Base-by-base conservation (phyloP, 2,888 invertebrate genomes). In the Metalampra italica region DNA sequence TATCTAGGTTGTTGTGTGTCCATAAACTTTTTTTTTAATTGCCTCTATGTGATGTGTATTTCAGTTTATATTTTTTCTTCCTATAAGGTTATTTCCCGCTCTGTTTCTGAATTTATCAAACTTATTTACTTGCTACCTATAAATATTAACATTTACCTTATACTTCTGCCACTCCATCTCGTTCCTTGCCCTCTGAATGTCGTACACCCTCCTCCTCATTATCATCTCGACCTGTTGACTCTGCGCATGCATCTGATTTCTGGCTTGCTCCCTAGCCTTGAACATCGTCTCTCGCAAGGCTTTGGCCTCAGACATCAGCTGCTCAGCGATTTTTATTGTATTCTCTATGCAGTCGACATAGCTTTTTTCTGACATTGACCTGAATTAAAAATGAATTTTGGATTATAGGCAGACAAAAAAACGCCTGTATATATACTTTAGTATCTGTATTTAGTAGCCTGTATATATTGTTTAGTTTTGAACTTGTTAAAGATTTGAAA, bases 111-210 rank as follows among this genome's bases (percentile, higher is more conserved):
- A n/a, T n/a, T n/a, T n/a, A n/a, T n/a, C n/a, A n/a, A n/a, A n/a
- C n/a, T n/a, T n/a, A 22, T 3, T 22, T 5, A 22, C 3, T 22
- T 22, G 2, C 22, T 22, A 3, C 22, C 22, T 22, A 22, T 3
- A 22, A 22, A 3, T 22, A 22, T 22, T 3, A 22, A 22, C 5
- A 22, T 14, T 39, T 59, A 86, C 90, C 76, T 90, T 90, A 53
- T 78, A 69, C 58, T 86, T 94, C 83, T 98, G 97, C 97, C 97
- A 98, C 62, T 96, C 94, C 60, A 97, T 92, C 78, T 98, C 97
- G 72, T 96, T 96, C 59, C 94, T 92, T 0, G 95, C 94, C 50
- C 94, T 91, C 71, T 96, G 94, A 41, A 96, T 95, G 72, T 98
- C 96, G 72, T 95, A 97, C 44, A 97, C 94, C 46, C 98, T 91